These are phyloP conservation scores for Aelia acuminata DNA, from an alignment of 2,888 invertebrate genomes.

Conservation along the genomic window DNA sequence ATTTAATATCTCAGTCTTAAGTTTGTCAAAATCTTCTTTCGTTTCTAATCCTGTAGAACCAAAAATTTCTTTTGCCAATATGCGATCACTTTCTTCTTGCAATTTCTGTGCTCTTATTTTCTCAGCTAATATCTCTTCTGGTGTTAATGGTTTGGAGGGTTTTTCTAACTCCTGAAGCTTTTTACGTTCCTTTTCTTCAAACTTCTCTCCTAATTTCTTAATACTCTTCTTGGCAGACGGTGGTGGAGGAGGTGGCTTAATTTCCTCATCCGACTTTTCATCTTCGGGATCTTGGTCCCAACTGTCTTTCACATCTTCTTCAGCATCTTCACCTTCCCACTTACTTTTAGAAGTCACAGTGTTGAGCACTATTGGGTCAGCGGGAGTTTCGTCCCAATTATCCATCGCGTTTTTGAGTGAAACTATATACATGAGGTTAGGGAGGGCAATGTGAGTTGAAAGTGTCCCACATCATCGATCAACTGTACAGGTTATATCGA, in stretches of 20 bases:
- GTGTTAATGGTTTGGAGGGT: conserved; percentile 72
- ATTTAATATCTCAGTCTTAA: conserved; percentile 66
- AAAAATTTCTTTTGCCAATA: conserved; percentile 67
- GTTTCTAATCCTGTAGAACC: conserved; percentile 63
- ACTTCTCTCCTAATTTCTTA: conserved; percentile 83
- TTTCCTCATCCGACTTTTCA: conserved; percentile 81
- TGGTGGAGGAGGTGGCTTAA: conserved; percentile 75
- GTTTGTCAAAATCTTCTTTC: conserved; percentile 66
- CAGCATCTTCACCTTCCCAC: conserved; percentile 92
- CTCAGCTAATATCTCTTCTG: conserved; percentile 83
- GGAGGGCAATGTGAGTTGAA: conserved; percentile 57
- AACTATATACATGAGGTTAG: conserved; percentile 57
- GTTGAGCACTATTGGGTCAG: conserved; percentile 52
- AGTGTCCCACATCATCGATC: conserved; percentile 45
- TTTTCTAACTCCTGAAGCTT: neutral
- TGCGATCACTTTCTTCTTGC: conserved; percentile 86
- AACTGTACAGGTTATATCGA: conserved; percentile 36
- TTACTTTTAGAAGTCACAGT: conserved; percentile 56
- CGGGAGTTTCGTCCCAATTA: conserved; percentile 58
- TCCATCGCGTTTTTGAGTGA: conserved; percentile 53
- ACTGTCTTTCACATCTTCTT: conserved; percentile 91
- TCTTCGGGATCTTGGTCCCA: conserved; percentile 91
- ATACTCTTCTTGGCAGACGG: conserved; percentile 79
- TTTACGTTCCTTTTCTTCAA: conserved; percentile 83
- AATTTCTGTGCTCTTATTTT: conserved; percentile 84